These are phyloP conservation scores for Nothocercus julius DNA, from an alignment of 2,113 vertebrate species.

Conservation along the genomic window DNA sequence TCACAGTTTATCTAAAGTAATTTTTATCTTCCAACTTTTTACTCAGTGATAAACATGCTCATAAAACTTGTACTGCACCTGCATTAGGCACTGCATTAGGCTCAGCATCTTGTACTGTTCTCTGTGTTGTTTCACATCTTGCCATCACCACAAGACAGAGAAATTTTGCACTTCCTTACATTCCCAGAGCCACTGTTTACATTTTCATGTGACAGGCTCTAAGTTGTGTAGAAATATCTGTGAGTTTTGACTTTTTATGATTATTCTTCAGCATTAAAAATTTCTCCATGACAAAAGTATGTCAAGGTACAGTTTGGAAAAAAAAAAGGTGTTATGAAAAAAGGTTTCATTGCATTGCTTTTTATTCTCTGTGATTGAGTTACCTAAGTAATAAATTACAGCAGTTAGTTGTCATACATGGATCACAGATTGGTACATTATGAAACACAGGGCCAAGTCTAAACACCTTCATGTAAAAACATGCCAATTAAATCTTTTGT, in stretches of 20 bases:
- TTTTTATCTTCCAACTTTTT: neutral
- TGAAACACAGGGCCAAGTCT: neutral
- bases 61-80: neutral
- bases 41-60: neutral
- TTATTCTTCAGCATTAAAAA: neutral
- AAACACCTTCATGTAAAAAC: neutral
- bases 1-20: neutral
- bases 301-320: neutral
- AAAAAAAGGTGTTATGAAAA: neutral
- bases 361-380: neutral
- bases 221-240: neutral
- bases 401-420: neutral
- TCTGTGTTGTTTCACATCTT: neutral
- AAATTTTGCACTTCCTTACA: neutral
- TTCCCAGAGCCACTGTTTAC: neutral
- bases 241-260: neutral
- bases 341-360: neutral
- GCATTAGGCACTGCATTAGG: neutral
- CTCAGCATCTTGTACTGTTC: neutral
- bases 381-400: neutral
- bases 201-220: neutral
- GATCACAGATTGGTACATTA: neutral
- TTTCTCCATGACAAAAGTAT: neutral
- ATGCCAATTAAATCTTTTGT: neutral
- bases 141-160: accelerated